A percentile compares a stretch with the other conserved stretches of the same genome.
phyloP scores from a whole-genome alignment of 2,888 invertebrate species.

The Agonopterix heracliana region DNA sequence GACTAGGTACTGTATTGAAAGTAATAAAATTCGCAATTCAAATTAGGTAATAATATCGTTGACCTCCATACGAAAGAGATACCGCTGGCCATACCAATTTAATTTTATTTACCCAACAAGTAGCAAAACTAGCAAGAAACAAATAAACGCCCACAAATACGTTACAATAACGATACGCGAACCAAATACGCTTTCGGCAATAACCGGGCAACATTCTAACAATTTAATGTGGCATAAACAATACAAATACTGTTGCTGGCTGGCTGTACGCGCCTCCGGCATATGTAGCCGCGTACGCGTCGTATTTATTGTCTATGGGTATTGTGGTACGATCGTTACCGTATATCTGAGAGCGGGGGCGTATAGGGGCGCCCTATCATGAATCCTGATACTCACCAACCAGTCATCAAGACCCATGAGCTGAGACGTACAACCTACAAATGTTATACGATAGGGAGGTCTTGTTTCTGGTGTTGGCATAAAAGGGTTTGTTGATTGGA shows the following conservation, averaged over 20 bases:
- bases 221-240: slow-evolving; percentile 74
- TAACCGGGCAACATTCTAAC: slow-evolving; percentile 72
- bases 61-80: too few relatives aligned
- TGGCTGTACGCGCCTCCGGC: slow-evolving; percentile 47
- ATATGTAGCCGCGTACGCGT: slow-evolving; percentile 58
- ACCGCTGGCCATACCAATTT: slow-evolving; percentile 3
- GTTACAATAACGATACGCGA: slow-evolving; percentile 55
- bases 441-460: slow-evolving; percentile 13
- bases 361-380: slow-evolving; percentile 63
- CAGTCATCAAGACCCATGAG: slow-evolving; percentile 47
- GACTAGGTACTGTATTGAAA: too few relatives aligned
- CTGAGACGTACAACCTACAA: slow-evolving; percentile 30
- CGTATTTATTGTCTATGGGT: slow-evolving; percentile 71
- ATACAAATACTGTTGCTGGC: slow-evolving; percentile 59
- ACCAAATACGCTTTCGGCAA: slow-evolving; percentile 73
- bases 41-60: too few relatives aligned
- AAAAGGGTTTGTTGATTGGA: slow-evolving; percentile 70
- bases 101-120: slow-evolving; percentile 8
- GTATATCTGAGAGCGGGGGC: slow-evolving; percentile 67
- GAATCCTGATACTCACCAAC: slow-evolving; percentile 69
- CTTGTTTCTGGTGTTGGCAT: slow-evolving; percentile 18
- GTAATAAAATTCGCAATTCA: too few relatives aligned
- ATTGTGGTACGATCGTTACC: slow-evolving; percentile 72
- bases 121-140: slow-evolving; percentile 44
- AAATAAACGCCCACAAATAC: slow-evolving; percentile 60